A percentile compares a stretch with the other conserved stretches of the same genome.
These are phyloP conservation scores for Chloromyia formosa DNA, from an alignment of 2,888 invertebrate genomes.

Conservation along the genomic window DNA sequence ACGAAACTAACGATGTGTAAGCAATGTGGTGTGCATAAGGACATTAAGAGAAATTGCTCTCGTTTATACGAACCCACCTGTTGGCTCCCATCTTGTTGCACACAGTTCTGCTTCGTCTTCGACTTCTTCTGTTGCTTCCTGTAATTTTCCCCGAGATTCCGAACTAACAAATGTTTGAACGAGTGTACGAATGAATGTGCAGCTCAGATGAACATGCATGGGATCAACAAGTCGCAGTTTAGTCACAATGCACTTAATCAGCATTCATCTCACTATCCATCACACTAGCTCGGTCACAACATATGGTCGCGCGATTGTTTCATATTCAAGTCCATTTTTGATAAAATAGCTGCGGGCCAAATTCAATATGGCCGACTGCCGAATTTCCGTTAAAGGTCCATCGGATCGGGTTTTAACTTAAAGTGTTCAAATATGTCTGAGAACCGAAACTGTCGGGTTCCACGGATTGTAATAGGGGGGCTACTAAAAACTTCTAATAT, in stretches of 20 bases:
- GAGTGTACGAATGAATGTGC: conserved; percentile 28
- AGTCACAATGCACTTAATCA: conserved; percentile 42
- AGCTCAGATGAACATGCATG: conserved; percentile 33
- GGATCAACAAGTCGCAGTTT: conserved; percentile 41
- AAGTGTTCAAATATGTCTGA: not conserved
- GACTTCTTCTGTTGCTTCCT: conserved; percentile 12
- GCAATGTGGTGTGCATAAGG: conserved; percentile 23
- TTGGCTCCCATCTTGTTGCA: conserved; percentile 40
- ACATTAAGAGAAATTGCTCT: conserved; percentile 43
- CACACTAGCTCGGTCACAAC: conserved; percentile 12
- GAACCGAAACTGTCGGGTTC: not conserved
- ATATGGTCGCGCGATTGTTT: conserved; percentile 26
- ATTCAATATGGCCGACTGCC: conserved; percentile 37
- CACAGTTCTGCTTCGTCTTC: not conserved
- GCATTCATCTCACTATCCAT: conserved; percentile 22
- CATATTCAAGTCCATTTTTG: not conserved
- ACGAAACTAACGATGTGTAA: conserved; percentile 21
- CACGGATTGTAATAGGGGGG: not conserved
- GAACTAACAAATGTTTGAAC: conserved; percentile 29
- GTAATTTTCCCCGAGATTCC: conserved; percentile 28
- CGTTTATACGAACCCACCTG: conserved; percentile 36
- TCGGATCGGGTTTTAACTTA: not conserved
- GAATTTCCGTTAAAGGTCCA: not conserved
- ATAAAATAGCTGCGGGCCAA: not conserved
- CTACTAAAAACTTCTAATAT: not conserved